Evolutionary conservation across 2,797 vertebrate species (phyloP).

Genomic region (Silurus lanzhouensis): DNA sequence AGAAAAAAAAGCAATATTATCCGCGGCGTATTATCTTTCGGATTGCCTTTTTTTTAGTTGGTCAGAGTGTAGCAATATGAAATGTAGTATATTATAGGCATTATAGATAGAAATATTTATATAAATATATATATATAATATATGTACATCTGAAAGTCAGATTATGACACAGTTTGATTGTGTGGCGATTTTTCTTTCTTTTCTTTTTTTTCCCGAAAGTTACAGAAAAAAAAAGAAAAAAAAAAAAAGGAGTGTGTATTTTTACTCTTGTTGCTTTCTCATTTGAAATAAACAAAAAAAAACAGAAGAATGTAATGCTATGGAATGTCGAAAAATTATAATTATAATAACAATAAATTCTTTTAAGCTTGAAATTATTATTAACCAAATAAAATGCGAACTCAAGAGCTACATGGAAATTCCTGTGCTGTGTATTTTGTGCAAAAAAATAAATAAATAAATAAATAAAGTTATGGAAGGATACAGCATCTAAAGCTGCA

Average conservation of each 20-base stretch:
- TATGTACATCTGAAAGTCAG: constrained; percentile 62
- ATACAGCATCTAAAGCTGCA: background rate
- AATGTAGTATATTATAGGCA: constrained; percentile 43
- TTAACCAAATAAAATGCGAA: constrained; percentile 40
- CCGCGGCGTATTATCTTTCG: constrained; percentile 56
- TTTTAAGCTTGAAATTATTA: constrained; percentile 40
- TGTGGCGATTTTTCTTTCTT: constrained; percentile 44
- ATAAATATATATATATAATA: constrained; percentile 36
- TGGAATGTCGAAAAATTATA: constrained; percentile 57
- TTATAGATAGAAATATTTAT: constrained; percentile 51
- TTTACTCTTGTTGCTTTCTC: constrained; percentile 41
- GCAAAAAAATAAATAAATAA: too few species aligned
- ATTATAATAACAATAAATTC: background rate
- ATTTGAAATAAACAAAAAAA: constrained; percentile 20
- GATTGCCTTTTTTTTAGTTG: constrained; percentile 55
- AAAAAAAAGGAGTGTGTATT: constrained; percentile 53
- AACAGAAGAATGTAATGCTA: constrained; percentile 65
- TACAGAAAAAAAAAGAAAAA: too few species aligned
- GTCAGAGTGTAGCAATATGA: constrained; percentile 43
- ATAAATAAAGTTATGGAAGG: too few species aligned
- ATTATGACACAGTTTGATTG: constrained; percentile 8
- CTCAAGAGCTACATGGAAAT: constrained; percentile 16
- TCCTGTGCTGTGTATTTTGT: background rate
- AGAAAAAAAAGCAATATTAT: constrained; percentile 68
- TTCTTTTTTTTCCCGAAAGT: constrained; percentile 62